Base-by-base conservation (phyloP, 2,797 vertebrate species). In the Sebastiscus albofasciatus region DNA sequence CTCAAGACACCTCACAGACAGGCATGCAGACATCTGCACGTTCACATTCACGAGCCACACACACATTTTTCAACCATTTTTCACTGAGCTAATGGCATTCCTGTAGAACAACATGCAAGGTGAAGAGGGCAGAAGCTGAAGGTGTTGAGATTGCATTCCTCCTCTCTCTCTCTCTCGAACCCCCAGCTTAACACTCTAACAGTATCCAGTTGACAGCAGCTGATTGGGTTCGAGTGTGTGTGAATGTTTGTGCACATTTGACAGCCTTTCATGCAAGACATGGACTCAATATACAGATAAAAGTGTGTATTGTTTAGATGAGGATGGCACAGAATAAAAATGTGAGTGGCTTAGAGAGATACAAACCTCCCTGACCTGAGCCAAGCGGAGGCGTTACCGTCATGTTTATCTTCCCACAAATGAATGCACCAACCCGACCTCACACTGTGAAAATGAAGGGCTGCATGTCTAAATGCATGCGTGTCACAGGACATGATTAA, bases 1-100 rank as follows among this genome's bases (percentile, higher is more conserved):
- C 70, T 71, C 56, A 49, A 81, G 39, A 77, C 49, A 58, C 27
- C 39, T 60, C 54, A 46, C 65, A 64, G 36, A 78, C 69, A 75
- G 64, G 66, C 54, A 77, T 20, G 67, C 72, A 78, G 68, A 86
- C 65, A 75, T 87, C 79, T 71, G 72, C 85, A 54, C 5, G 14
- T 70, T 66, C 29, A 79, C 56, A 70, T 29, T 72, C 64, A 81
- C 31, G 22, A 77, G 78, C 67, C 58, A 34, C 68, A 68, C 34
- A 20, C 60, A 22, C 36, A 22, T 29, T 29, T 29, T 29, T 29
- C 68, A 71, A 5, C 60, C 70, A 78, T 85, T 87, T 92, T 79
- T 90, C 81, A 89, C 88, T 67, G 62, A 68, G 87, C 78, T 92
- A 87, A 88, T 90, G 82, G 81, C 82, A 92, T 92, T 92, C 91